Base-by-base conservation (phyloP, 2,113 vertebrate genomes). In the Gallinago undulata region DNA sequence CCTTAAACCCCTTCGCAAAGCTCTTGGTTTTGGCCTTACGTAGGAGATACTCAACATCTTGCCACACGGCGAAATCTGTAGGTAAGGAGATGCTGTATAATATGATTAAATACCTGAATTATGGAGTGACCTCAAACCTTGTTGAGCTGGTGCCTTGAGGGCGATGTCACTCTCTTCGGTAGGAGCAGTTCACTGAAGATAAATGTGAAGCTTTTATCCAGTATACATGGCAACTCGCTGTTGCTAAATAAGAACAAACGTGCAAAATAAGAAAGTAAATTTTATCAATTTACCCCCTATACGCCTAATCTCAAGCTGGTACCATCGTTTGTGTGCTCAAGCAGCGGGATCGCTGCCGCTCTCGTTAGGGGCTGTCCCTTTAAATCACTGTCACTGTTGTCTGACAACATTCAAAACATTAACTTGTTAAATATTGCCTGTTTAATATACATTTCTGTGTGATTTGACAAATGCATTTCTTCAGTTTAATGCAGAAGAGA, bases 381-480 rank as follows among this genome's bases (percentile, higher is more conserved):
- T 9, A 17, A 56, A 84, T 78, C 84, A 60, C 25, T 50, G 62
- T 89, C 82, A 19, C 53, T 53, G 33, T 24, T 30, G 45, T n/a
- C 87, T 84, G 81, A 30, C 59, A 75, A 4, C 56, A 37, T 50
- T 48, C 23, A 30, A 64, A 82, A 28, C 50, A 35, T 47, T 10
- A 4, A 59, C 74, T 87, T 9, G 53, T 82, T 79, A 80, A 88
- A 72, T 78, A 79, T 66, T 47, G 80, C 60, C 87, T 59, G 66
- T 47, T 97, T 91, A 84, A 89, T 94, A 76, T 45, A 90, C 91
- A 62, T 81, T 84, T 69, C 87, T 63, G 45, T 43, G 30, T 33
- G 80, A 11, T 68, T 78, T 96, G 95, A 95, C 91, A 95, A 97
- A 94, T 89, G 80, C 43, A 59, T 95, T 84, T 91, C 75, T 70